phyloP scores from a whole-genome alignment of 1,140 invertebrate genomes.

The Trichoplusia ni region DNA sequence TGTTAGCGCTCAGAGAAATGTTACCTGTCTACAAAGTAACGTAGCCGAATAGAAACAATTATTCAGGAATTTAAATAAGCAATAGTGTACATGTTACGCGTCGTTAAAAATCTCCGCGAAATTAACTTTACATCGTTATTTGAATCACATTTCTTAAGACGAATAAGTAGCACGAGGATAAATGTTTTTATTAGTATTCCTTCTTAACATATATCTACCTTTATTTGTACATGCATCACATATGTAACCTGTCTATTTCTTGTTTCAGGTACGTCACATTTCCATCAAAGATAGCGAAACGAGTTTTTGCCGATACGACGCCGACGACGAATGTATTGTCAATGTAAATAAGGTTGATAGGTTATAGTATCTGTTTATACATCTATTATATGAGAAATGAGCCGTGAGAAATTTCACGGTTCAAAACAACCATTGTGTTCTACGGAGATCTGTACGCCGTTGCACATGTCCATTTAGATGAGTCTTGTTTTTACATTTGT shows the following conservation, averaged over 20 bases:
- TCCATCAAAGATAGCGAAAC: conserved; percentile 1
- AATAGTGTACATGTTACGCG: too few relatives aligned
- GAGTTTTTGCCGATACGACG: conserved; percentile 23
- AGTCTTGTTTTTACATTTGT: neutral
- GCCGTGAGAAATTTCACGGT: conserved; percentile 45
- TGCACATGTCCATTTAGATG: conserved; percentile 4
- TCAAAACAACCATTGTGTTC: conserved; percentile 43
- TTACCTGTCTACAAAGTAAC: too few relatives aligned
- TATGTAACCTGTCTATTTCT: conserved; percentile 9
- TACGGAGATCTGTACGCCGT: neutral
- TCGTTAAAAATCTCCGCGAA: too few relatives aligned
- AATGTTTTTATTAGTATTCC: neutral
- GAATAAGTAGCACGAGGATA: too few relatives aligned
- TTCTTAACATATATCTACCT: too few relatives aligned
- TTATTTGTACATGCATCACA: neutral
- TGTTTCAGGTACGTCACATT: conserved; percentile 41
- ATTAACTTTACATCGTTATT: too few relatives aligned
- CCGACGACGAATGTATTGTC: conserved; percentile 31
- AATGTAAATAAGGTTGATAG: conserved; percentile 39
- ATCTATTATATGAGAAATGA: conserved; percentile 51
- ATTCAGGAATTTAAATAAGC: too few relatives aligned
- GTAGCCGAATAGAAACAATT: too few relatives aligned
- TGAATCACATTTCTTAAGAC: too few relatives aligned
- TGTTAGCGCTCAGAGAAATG: too few relatives aligned
- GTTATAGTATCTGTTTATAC: conserved; percentile 33